Evolutionary conservation across 2,797 vertebrate genomes (phyloP).

Genomic region (Enteromius treurensis): DNA sequence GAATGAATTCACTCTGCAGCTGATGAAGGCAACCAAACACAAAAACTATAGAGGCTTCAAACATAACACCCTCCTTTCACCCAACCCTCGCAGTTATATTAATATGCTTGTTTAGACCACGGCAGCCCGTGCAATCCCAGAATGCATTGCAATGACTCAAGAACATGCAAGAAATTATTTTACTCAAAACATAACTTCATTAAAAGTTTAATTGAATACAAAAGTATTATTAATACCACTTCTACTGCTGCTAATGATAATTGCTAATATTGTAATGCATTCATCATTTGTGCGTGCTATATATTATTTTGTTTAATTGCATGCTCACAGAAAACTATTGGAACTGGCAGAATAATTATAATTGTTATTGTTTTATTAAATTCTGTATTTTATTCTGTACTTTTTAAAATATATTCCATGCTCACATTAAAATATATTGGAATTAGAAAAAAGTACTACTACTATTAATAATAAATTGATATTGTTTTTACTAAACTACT

Average conservation of each 20-base stretch:
- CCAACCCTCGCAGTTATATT: neutral
- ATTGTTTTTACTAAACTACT: too few relatives aligned
- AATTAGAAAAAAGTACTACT: neutral
- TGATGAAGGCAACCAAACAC: constrained; percentile 53
- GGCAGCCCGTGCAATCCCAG: neutral
- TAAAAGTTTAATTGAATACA: neutral
- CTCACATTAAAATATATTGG: neutral
- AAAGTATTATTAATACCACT: neutral
- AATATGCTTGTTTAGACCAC: neutral
- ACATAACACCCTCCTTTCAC: neutral
- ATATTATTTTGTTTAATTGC: neutral
- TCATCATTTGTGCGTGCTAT: neutral
- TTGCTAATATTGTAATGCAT: neutral
- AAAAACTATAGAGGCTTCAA: neutral
- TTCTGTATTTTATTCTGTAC: neutral
- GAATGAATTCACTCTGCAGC: constrained; percentile 86
- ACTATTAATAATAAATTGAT: too few relatives aligned
- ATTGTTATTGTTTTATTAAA: neutral
- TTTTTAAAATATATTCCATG: neutral
- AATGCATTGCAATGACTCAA: neutral
- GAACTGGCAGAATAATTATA: neutral
- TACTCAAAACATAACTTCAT: neutral
- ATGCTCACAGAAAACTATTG: neutral
- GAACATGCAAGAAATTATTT: neutral
- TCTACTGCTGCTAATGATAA: neutral